Evolutionary conservation across 2,888 invertebrate genomes (phyloP), one percentile per base, ranked within the genome.

Genomic region (Dynastes tityus): DNA sequence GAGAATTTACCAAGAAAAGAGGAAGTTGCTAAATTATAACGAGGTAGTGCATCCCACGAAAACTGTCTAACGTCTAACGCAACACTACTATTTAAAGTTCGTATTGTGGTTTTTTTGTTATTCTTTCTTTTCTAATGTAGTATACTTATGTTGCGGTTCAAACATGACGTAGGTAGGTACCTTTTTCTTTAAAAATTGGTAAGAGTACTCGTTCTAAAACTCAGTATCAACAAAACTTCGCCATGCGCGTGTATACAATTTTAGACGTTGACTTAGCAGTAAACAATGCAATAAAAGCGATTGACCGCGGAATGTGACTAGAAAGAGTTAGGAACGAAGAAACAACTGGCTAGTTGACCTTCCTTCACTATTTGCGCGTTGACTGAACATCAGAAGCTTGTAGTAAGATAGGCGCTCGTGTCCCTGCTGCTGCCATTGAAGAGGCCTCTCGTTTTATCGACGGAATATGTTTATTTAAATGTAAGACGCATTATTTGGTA

Each of bases 201-300:
- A 11, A 11, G 45, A 45, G 8, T 11, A 11, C 45, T 8, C 11
- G 8, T 45, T 11, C 45, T 45, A 11, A 45, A 45, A 45, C 45
- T 45, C 45, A 8, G 11, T 11, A 11, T 45, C 45, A 11, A 45
- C 11, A 8, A 11, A 8, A 53, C 11, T 5, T n/a, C 16, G 6
- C 8, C 55, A 27, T 58, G 27, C 55, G 16, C 16, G 1, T 6
- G 6, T 6, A 29, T 63, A 63, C 63, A 13, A 63, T 29, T 68
- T 68, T 29, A 68, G 29, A 68, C 37, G 73, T 55, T 58, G 58
- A 58, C 58, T 22, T 22, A 27, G 58, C 58, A 40, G 73, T 58
- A 73, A 73, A 73, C 73, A 73, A 73, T 73, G 73, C 73, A 73
- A 73, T 73, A 73, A 73, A 73, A 73, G 73, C 73, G 73, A 73